A percentile compares a stretch with the other conserved stretches of the same genome.
Evolutionary conservation across 2,888 invertebrate species (phyloP).

Genomic region (Drosophila borealis): DNA sequence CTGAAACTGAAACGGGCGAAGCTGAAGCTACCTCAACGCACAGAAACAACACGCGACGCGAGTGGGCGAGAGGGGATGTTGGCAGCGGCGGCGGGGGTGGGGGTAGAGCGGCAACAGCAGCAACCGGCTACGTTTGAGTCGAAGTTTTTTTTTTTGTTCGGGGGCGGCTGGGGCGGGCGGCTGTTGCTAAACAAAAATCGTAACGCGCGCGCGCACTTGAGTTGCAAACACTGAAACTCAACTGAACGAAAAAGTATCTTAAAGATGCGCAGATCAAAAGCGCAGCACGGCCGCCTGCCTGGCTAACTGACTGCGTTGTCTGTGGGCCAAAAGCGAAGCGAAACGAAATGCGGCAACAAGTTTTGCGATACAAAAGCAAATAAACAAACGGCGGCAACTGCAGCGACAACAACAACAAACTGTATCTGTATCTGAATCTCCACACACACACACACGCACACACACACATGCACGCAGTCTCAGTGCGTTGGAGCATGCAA

Average conservation of each 20-base stretch:
- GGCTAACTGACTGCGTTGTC: conserved; percentile 9
- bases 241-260: conserved; percentile 74
- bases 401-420: conserved; percentile 29
- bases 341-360: conserved; percentile 61
- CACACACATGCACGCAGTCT: conserved; percentile 14
- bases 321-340: conserved; percentile 28
- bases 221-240: conserved; percentile 80
- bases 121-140: neutral
- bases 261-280: conserved; percentile 75
- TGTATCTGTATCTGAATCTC: conserved; percentile 48
- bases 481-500: conserved; percentile 60
- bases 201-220: conserved; percentile 82
- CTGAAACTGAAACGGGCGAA: conserved; percentile 31
- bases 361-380: conserved; percentile 67
- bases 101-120: neutral
- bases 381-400: conserved; percentile 72
- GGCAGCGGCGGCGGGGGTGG: neutral
- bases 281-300: conserved; percentile 43
- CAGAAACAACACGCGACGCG: conserved; percentile 28
- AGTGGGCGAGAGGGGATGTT: neutral
- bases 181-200: conserved; percentile 38
- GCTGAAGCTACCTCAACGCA: conserved; percentile 37
- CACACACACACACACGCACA: conserved; percentile 27
- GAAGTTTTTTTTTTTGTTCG: no score
- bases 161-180: neutral